Percentiles rank a stretch among this genome's conserved stretches.
These are phyloP conservation scores for Plectrocnemia conspersa DNA, from an alignment of 1,140 invertebrate genomes.

Conservation along the genomic window DNA sequence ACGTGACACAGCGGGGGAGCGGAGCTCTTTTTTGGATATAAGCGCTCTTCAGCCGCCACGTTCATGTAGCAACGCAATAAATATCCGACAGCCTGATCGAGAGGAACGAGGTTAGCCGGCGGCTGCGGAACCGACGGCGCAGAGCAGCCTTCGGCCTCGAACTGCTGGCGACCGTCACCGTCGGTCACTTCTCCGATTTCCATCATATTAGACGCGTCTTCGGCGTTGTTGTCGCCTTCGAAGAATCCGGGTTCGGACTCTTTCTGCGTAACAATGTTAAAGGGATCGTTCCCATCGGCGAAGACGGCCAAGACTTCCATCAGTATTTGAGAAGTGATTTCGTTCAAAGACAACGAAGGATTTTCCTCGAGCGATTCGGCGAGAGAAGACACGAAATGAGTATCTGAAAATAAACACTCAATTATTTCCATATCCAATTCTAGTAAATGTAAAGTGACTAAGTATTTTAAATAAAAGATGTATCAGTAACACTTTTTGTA, in stretches of 20 bases:
- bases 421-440: no score
- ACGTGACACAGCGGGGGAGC: slow-evolving; percentile 43
- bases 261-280: slow-evolving; percentile 45
- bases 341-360: slow-evolving; percentile 48
- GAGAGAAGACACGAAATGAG: slow-evolving; percentile 61
- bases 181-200: slow-evolving; percentile 7
- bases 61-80: slow-evolving; percentile 63
- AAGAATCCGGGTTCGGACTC: background rate
- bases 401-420: slow-evolving; percentile 45
- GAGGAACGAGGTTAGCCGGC: slow-evolving; percentile 43
- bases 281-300: slow-evolving; percentile 56
- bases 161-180: slow-evolving; percentile 20
- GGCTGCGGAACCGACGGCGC: slow-evolving; percentile 37
- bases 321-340: slow-evolving; percentile 58
- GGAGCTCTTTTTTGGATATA: slow-evolving; percentile 66
- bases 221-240: background rate
- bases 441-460: no score
- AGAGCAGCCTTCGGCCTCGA: slow-evolving; percentile 38
- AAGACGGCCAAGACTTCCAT: slow-evolving; percentile 58
- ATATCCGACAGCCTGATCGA: slow-evolving; percentile 54
- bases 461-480: no score
- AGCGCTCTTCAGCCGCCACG: slow-evolving; percentile 62
- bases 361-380: slow-evolving; percentile 50
- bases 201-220: slow-evolving; percentile 3
- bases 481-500: no score